Percentiles rank a stretch among this genome's conserved stretches.
These are phyloP conservation scores for Pogoniulus pusillus DNA, from an alignment of 2,797 vertebrate genomes.

Conservation along the genomic window DNA sequence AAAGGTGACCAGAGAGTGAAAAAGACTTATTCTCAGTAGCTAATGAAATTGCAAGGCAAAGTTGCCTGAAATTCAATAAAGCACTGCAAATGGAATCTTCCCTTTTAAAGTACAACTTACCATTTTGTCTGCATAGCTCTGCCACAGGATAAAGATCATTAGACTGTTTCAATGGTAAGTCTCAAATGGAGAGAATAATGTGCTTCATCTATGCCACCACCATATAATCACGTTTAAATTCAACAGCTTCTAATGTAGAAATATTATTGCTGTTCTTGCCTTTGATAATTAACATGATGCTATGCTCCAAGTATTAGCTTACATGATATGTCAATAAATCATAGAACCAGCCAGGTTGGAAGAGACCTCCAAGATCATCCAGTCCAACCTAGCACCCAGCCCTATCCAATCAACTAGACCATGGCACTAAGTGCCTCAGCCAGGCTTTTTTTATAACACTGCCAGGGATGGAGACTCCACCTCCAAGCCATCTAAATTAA, in stretches of 20 bases:
- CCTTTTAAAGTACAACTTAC: background rate
- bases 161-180: background rate
- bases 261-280: background rate
- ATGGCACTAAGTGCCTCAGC: too few species aligned
- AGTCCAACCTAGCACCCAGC: too few species aligned
- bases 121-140: background rate
- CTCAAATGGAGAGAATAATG: background rate
- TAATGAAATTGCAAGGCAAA: background rate
- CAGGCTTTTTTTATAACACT: too few species aligned
- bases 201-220: background rate
- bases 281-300: conserved; percentile 29
- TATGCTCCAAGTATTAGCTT: conserved; percentile 18
- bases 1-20: background rate
- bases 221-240: conserved; percentile 8
- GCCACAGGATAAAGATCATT: background rate
- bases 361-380: too few species aligned
- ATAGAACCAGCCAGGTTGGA: too few species aligned
- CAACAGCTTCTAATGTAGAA: background rate
- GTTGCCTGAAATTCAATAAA: background rate
- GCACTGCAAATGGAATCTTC: background rate
- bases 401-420: too few species aligned
- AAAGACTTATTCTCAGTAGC: background rate
- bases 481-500: too few species aligned
- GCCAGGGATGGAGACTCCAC: too few species aligned
- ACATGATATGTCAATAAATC: background rate